Conservation (phyloP, 2,113 vertebrate species). For the Jaculus jaculus region DNA sequence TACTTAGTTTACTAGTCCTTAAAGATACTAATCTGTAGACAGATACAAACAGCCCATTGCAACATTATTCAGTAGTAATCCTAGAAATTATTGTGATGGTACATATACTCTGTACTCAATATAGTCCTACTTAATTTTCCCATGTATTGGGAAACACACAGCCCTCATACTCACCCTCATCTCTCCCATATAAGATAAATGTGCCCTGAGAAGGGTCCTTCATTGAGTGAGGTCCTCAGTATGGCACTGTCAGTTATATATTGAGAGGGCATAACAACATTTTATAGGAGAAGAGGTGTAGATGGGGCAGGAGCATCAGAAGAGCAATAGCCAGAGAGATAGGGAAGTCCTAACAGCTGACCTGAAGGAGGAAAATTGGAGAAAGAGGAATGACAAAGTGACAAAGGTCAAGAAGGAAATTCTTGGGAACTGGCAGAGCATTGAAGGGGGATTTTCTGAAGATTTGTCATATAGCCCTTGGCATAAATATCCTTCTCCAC, state of each 20-base stretch:
- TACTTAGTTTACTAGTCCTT: not conserved
- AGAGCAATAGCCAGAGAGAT: not conserved
- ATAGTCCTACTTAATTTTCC: not conserved
- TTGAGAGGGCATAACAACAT: not conserved
- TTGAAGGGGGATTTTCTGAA: not conserved
- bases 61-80: not conserved
- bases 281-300: not conserved
- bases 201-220: not conserved
- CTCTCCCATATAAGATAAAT: not conserved
- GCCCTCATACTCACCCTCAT: rapidly evolving
- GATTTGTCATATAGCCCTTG: not conserved
- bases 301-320: not conserved
- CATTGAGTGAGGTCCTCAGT: not conserved
- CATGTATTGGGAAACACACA: too few species aligned
- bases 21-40: not conserved
- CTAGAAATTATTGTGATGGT: not conserved
- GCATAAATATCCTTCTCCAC: not conserved
- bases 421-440: not conserved
- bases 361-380: not conserved
- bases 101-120: not conserved
- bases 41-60: not conserved
- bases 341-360: not conserved
- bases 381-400: not conserved
- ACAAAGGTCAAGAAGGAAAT: not conserved
- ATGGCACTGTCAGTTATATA: not conserved